phyloP scores from a whole-genome alignment of 2,113 vertebrate genomes.

The Morone chrysops region DNA sequence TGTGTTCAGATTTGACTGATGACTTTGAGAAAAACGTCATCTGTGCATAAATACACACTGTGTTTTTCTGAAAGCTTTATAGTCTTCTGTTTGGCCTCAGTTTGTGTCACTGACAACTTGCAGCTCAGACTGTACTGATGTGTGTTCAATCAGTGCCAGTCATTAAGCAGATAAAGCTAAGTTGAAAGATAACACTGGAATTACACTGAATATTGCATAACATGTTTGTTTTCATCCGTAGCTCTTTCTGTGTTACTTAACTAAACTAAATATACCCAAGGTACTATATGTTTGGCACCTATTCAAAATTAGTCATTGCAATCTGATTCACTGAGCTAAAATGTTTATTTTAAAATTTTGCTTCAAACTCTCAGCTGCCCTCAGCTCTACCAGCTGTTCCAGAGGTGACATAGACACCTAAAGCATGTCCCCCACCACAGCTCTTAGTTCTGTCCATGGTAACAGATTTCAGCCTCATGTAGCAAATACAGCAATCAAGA shows the following conservation, averaged over 20 bases:
- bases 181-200: too few species aligned
- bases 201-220: too few species aligned
- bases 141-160: not conserved
- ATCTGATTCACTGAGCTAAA: not conserved
- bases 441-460: not conserved
- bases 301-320: not conserved
- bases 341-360: not conserved
- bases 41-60: not conserved
- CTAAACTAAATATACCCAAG: not conserved
- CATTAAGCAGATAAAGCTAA: not conserved
- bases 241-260: not conserved
- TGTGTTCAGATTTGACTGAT: not conserved
- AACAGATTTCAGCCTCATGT: constrained; percentile 8
- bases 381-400: constrained; percentile 18
- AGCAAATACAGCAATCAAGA: constrained; percentile 20
- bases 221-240: not conserved
- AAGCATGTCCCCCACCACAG: not conserved
- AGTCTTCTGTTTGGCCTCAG: not conserved
- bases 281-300: not conserved
- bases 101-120: not conserved
- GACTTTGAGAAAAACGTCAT: not conserved
- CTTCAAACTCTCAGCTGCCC: not conserved
- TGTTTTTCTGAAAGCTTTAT: not conserved
- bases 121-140: not conserved
- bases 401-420: not conserved